phyloP scores from a whole-genome alignment of 2,797 vertebrate species.

The Microctenopoma steveboyesi region DNA sequence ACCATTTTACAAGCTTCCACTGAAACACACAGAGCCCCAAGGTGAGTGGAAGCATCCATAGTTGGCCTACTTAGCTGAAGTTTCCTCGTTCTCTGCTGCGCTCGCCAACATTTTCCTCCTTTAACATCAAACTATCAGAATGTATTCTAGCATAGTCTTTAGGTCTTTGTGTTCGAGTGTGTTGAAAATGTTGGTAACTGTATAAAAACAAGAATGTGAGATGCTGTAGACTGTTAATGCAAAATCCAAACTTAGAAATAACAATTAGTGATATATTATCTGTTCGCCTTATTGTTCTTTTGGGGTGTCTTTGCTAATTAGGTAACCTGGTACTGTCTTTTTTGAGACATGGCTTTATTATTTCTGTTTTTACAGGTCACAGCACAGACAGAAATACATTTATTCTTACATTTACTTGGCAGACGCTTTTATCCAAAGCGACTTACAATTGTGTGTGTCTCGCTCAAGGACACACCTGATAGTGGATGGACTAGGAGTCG shows the following conservation, averaged over 20 bases:
- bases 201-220: background rate
- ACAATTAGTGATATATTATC: slow-evolving; percentile 36
- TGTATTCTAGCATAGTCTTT: slow-evolving; percentile 21
- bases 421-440: no score
- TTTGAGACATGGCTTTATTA: no score
- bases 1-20: slow-evolving; percentile 48
- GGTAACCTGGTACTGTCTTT: slow-evolving; percentile 7
- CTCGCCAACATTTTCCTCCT: slow-evolving; percentile 9
- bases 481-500: no score
- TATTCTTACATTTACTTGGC: no score
- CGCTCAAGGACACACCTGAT: no score
- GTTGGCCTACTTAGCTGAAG: slow-evolving; percentile 57
- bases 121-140: slow-evolving; percentile 10
- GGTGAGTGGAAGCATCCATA: slow-evolving; percentile 57
- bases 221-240: background rate
- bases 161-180: background rate
- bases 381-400: slow-evolving; percentile 4
- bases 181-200: background rate
- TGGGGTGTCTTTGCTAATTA: slow-evolving; percentile 48
- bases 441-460: no score
- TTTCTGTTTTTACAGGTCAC: no score
- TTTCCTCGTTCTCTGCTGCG: slow-evolving; percentile 2
- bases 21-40: slow-evolving; percentile 52
- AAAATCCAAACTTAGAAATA: slow-evolving; percentile 24
- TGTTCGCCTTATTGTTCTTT: slow-evolving; percentile 37